A percentile compares a stretch with the other conserved stretches of the same genome.
phyloP scores from a whole-genome alignment of 1,140 invertebrate species.

The Delia radicum region DNA sequence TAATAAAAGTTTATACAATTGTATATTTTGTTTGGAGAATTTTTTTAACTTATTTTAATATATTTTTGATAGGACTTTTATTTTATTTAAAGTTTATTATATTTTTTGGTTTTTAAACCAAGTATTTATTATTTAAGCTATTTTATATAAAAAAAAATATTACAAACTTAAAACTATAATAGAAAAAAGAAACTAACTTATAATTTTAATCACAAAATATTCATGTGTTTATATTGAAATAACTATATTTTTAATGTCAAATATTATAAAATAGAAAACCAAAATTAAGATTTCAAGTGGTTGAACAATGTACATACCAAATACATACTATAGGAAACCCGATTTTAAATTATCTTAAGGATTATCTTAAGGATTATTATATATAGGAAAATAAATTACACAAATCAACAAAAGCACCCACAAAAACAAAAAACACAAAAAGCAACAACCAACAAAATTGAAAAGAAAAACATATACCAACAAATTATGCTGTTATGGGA shows the following conservation, averaged over 20 bases:
- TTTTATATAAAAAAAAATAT: constrained; percentile 6
- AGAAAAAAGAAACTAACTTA: not conserved
- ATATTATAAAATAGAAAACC: not conserved
- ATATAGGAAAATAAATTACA: not conserved
- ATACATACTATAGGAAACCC: not conserved
- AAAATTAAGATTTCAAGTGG: not conserved
- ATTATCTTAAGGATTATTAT: not conserved
- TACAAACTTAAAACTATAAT: not conserved
- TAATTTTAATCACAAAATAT: not conserved
- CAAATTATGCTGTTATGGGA: no score
- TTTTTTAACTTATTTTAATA: not conserved
- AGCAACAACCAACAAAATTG: no score
- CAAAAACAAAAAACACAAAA: no score
- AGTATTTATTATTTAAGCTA: not conserved
- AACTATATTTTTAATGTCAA: no score
- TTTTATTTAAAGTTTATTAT: not conserved
- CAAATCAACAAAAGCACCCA: not conserved
- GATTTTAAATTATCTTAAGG: not conserved
- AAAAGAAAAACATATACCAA: no score
- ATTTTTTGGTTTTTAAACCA: constrained; percentile 23
- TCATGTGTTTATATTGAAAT: not conserved
- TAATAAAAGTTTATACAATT: not conserved
- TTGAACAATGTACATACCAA: not conserved
- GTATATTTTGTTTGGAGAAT: not conserved
- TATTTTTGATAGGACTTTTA: not conserved